A percentile compares a stretch with the other conserved stretches of the same genome.
Conservation (phyloP, 2,113 vertebrate genomes). For the Heloderma charlesbogerti region DNA sequence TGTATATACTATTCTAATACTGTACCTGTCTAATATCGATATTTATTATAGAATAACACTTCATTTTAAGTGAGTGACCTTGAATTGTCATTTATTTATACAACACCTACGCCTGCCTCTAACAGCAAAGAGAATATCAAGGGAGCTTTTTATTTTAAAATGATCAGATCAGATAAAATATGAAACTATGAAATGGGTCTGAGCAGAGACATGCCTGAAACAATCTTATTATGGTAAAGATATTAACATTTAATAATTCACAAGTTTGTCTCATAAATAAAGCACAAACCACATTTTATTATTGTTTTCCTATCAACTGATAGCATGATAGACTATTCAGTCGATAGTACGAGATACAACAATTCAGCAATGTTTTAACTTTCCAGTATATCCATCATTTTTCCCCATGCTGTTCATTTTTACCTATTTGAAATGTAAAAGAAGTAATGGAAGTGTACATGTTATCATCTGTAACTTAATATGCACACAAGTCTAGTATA, state of each 20-base stretch:
- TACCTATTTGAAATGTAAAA: neutral
- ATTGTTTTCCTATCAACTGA: neutral
- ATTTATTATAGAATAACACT: conserved; percentile 17
- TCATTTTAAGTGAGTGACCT: conserved; percentile 22
- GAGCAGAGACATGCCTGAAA: neutral
- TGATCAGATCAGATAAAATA: neutral
- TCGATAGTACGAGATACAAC: neutral
- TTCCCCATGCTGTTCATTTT: neutral
- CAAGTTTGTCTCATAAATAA: neutral
- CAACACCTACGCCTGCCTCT: neutral
- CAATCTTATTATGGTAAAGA: neutral
- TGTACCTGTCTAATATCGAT: conserved; percentile 1
- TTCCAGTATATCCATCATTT: neutral
- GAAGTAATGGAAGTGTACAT: neutral
- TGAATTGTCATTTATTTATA: conserved; percentile 11
- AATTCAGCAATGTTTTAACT: neutral
- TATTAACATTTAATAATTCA: neutral
- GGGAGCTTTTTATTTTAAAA: conserved; percentile 3
- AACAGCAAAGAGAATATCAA: conserved; percentile 10
- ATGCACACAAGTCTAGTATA: too few relatives aligned
- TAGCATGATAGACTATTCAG: neutral
- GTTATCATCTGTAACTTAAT: neutral
- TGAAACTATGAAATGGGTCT: neutral
- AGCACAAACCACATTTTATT: neutral
- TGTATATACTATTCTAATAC: too few relatives aligned